These are phyloP conservation scores for Homalodisca vitripennis DNA, from an alignment of 1,140 invertebrate species.

Conservation along the genomic window DNA sequence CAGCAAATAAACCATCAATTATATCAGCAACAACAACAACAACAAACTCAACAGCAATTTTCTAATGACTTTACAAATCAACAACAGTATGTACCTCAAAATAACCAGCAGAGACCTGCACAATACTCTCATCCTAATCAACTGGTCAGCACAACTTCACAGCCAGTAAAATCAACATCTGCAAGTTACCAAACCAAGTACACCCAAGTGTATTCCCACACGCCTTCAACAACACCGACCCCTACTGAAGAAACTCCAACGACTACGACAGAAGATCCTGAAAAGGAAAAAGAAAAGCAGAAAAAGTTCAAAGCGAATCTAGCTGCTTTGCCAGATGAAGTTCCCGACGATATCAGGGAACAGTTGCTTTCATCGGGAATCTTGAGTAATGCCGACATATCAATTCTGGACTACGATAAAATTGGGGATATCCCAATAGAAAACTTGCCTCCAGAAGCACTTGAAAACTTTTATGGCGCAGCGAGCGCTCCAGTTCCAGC, in stretches of 20 bases:
- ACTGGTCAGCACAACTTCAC: constrained; percentile 20
- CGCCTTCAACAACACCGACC: constrained; percentile 39
- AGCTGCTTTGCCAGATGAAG: constrained; percentile 75
- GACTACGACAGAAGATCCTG: constrained; percentile 29
- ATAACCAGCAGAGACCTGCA: constrained; percentile 8
- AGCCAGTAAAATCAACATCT: constrained; percentile 29
- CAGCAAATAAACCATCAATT: constrained; percentile 43
- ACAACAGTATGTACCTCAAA: constrained; percentile 6
- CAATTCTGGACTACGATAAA: constrained; percentile 82
- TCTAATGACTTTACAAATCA: constrained; percentile 41
- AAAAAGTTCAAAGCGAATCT: constrained; percentile 55
- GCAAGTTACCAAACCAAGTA: constrained; percentile 34
- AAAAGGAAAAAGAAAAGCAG: constrained; percentile 46
- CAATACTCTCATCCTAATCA: constrained; percentile 27
- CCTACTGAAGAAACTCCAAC: constrained; percentile 32
- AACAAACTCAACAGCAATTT: constrained; percentile 48
- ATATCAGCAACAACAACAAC: constrained; percentile 46
- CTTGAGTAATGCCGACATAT: constrained; percentile 81
- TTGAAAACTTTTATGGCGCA: constrained; percentile 78
- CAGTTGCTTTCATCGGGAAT: constrained; percentile 83
- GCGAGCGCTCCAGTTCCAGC: constrained; percentile 50
- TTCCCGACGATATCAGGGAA: constrained; percentile 79
- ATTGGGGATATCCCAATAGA: constrained; percentile 82
- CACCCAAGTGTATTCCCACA: constrained; percentile 22
- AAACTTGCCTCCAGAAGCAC: constrained; percentile 78